phyloP scores from a whole-genome alignment of 2,888 invertebrate species.

The Opisthograptis luteolata region DNA sequence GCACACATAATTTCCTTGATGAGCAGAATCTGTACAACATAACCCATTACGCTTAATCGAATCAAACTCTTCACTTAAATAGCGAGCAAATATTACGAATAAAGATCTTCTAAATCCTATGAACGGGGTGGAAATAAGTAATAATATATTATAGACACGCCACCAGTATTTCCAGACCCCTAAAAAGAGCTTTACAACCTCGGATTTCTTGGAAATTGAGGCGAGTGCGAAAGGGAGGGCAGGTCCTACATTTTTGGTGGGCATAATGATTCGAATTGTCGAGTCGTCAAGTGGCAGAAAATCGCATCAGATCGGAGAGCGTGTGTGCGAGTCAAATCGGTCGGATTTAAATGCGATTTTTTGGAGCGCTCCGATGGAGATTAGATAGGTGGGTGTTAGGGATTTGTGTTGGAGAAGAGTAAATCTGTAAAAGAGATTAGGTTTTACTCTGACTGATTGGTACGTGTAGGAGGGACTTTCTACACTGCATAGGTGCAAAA shows the following conservation, averaged over 20 bases:
- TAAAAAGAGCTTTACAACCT: neutral
- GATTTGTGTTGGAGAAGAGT: neutral
- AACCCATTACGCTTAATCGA: conserved; percentile 23
- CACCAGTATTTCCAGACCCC: conserved; percentile 9
- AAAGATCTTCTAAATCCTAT: conserved; percentile 15
- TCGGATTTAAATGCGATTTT: conserved; percentile 23
- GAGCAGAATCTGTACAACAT: conserved; percentile 16
- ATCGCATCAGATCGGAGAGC: conserved; percentile 61
- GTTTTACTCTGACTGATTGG: no score
- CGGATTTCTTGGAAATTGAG: neutral
- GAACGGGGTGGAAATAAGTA: conserved; percentile 27
- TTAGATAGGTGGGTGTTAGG: conserved; percentile 6
- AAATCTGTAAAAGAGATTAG: no score
- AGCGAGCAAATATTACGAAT: conserved; percentile 19
- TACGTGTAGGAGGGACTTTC: no score
- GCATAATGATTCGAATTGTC: conserved; percentile 56
- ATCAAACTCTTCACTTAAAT: conserved; percentile 22
- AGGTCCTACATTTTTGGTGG: conserved; percentile 37
- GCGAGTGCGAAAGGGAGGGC: conserved; percentile 3
- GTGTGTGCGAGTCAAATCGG: conserved; percentile 25
- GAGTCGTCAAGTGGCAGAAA: conserved; percentile 72
- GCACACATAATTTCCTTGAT: conserved; percentile 10
- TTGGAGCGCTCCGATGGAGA: conserved; percentile 17
- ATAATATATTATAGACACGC: conserved; percentile 11
- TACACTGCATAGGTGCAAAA: no score